Percentiles rank a stretch among this genome's conserved stretches.
Conservation (phyloP, 2,888 invertebrate genomes). For the Mycalesis mineus region DNA sequence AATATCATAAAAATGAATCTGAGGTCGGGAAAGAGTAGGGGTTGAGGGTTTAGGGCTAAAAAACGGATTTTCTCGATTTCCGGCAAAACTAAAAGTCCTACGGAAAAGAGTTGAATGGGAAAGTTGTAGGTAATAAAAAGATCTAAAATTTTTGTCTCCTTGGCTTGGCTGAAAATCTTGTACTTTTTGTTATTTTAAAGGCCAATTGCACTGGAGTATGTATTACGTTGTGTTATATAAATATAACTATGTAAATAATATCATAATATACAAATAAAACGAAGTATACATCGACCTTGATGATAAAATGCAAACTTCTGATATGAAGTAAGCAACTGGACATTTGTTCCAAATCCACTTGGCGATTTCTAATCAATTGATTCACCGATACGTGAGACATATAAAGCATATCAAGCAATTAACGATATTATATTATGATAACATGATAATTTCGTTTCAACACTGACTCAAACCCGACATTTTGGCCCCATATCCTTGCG, state of each 20-base stretch:
- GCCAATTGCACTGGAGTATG: too few species aligned
- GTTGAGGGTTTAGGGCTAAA: too few species aligned
- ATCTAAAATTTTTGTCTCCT: too few species aligned
- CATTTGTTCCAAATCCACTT: constrained; percentile 10
- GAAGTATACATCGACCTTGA: background rate
- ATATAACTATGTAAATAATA: background rate
- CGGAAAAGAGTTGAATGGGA: too few species aligned
- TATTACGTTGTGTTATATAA: too few species aligned
- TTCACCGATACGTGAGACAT: constrained; percentile 34
- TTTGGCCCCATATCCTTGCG: constrained; percentile 51
- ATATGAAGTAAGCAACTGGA: background rate
- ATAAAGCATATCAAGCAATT: constrained; percentile 23
- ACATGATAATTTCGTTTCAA: constrained; percentile 28
- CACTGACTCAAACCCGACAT: constrained; percentile 43
- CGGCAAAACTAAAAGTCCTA: too few species aligned
- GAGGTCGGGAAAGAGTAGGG: too few species aligned
- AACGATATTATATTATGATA: constrained; percentile 59
- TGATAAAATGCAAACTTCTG: constrained; percentile 8
- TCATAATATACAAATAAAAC: background rate
- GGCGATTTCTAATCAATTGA: constrained; percentile 24
- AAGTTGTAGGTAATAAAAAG: too few species aligned
- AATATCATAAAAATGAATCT: too few species aligned
- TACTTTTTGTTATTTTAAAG: too few species aligned
- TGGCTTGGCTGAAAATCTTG: too few species aligned
- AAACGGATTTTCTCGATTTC: too few species aligned